Percentiles rank a stretch among this genome's conserved stretches.
These are phyloP conservation scores for Seira musarum DNA, from an alignment of 2,888 invertebrate genomes.

Conservation along the genomic window DNA sequence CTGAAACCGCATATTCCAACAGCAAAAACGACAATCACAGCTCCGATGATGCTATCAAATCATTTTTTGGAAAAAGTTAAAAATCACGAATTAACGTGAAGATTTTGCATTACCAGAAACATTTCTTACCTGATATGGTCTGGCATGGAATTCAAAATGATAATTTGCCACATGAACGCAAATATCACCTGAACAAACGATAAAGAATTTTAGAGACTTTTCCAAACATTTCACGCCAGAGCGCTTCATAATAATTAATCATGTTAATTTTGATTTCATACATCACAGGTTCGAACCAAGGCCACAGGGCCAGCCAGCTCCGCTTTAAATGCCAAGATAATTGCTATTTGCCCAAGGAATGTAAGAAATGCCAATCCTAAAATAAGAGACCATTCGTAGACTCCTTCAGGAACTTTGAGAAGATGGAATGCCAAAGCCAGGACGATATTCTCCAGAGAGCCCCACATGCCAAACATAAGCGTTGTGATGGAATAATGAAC, in stretches of 20 bases:
- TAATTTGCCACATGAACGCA: constrained; percentile 66
- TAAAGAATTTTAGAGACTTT: too few relatives aligned
- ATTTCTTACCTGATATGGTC: constrained; percentile 60
- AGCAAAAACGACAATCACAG: constrained; percentile 59
- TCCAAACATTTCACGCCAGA: constrained; percentile 59
- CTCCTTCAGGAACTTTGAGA: constrained; percentile 52
- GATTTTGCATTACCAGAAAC: neutral
- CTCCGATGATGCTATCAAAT: constrained; percentile 60
- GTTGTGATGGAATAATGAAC: constrained; percentile 92
- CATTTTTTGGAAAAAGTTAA: neutral
- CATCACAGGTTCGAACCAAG: constrained; percentile 82
- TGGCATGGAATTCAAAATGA: constrained; percentile 60
- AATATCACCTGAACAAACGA: too few relatives aligned
- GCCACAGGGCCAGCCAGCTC: constrained; percentile 94
- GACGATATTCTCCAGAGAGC: constrained; percentile 58
- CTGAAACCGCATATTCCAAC: constrained; percentile 58
- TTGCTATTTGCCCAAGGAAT: constrained; percentile 88
- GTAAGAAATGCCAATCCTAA: constrained; percentile 82
- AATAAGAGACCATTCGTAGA: constrained; percentile 59
- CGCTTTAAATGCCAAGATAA: constrained; percentile 90
- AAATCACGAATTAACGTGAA: neutral
- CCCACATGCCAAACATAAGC: constrained; percentile 72
- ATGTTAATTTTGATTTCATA: neutral
- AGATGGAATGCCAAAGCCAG: constrained; percentile 47
- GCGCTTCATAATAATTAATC: neutral